Percentiles rank a stretch among this genome's conserved stretches.
Conservation (phyloP, 2,888 invertebrate genomes). For the Timandra comae region DNA sequence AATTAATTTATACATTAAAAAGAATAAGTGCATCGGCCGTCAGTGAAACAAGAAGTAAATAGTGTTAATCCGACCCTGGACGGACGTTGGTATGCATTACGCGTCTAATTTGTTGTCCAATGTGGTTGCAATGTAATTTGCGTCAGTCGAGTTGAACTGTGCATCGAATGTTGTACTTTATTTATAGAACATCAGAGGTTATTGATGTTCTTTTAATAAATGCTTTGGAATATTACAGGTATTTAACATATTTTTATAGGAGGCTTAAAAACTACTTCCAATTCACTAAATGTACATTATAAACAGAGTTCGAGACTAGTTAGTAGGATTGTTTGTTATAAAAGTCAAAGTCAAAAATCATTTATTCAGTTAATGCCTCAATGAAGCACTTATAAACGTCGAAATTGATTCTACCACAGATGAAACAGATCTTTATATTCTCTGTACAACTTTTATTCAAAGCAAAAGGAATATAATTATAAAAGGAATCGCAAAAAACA, state of each 20-base stretch:
- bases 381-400: too few relatives aligned
- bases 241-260: neutral
- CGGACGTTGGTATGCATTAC: constrained; percentile 26
- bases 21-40: constrained; percentile 44
- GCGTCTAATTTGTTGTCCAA: constrained; percentile 14
- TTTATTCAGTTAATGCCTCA: too few relatives aligned
- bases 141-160: constrained; percentile 1
- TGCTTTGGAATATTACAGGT: too few relatives aligned
- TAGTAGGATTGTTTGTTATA: too few relatives aligned
- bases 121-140: constrained; percentile 6
- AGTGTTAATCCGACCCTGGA: constrained; percentile 53
- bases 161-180: constrained; percentile 1
- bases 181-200: neutral
- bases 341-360: too few relatives aligned
- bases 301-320: too few relatives aligned
- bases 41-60: constrained; percentile 51
- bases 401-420: too few relatives aligned
- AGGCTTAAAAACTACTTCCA: neutral
- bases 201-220: too few relatives aligned
- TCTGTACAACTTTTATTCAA: neutral
- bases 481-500: neutral
- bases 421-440: too few relatives aligned
- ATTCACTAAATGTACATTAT: too few relatives aligned
- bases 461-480: neutral
- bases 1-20: constrained; percentile 70